These are phyloP conservation scores for Sebastes iracundus DNA, from an alignment of 2,797 vertebrate genomes.

Conservation along the genomic window DNA sequence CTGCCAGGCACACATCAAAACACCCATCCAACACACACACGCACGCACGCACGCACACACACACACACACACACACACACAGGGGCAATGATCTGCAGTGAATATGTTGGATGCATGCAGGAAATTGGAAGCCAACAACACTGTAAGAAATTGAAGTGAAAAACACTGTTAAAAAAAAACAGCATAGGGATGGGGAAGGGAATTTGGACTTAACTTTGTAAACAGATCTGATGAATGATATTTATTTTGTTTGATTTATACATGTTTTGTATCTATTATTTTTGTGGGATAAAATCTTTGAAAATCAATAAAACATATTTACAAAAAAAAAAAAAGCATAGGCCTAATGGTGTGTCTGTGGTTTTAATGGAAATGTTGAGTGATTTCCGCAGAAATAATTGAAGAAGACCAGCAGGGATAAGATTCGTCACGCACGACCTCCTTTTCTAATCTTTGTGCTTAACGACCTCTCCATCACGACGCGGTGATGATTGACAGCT, in stretches of 20 bases:
- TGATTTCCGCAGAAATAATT: not conserved
- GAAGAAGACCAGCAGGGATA: not conserved
- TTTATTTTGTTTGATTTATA: too few relatives aligned
- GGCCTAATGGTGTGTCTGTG: too few relatives aligned
- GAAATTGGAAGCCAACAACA: not conserved
- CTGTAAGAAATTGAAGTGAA: not conserved
- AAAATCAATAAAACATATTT: too few relatives aligned
- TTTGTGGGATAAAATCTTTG: too few relatives aligned
- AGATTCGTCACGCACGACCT: conserved; percentile 30
- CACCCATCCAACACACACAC: not conserved
- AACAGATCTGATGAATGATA: too few relatives aligned
- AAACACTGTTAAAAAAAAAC: not conserved
- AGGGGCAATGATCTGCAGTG: conserved; percentile 1
- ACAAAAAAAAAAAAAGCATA: not conserved
- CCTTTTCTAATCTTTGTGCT: conserved; percentile 43
- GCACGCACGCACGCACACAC: not conserved
- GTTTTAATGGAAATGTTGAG: not conserved
- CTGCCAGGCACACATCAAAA: conserved; percentile 40
- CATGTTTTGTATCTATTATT: too few relatives aligned
- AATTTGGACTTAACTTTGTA: too few relatives aligned
- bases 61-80: not conserved
- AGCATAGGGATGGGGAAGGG: too few relatives aligned
- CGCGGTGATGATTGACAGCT: conserved; percentile 53
- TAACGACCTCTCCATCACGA: conserved; percentile 49
- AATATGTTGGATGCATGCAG: conserved; percentile 25